phyloP scores from a whole-genome alignment of 1,140 invertebrate species.

The Goniozus legneri region DNA sequence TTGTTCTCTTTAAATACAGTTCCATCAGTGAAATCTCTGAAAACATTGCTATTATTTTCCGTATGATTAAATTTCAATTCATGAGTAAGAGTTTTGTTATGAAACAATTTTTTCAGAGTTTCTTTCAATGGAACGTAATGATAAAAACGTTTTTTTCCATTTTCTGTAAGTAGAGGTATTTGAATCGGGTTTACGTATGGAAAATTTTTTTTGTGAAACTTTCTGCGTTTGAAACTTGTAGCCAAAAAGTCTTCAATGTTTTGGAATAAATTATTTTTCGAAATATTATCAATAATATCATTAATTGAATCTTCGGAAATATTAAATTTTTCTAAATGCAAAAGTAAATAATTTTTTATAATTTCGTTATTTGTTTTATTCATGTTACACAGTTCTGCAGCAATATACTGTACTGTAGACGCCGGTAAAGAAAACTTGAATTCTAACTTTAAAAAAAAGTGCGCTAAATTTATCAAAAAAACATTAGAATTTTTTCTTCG shows the following conservation, averaged over 20 bases:
- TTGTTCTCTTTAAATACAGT: slow-evolving; percentile 19
- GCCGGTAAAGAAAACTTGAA: slow-evolving; percentile 7
- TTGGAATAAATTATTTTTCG: too few species aligned
- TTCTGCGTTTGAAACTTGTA: slow-evolving; percentile 10
- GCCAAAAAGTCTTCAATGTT: too few species aligned
- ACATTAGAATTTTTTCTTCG: too few species aligned
- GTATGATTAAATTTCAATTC: slow-evolving; percentile 7
- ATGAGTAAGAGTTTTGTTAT: slow-evolving; percentile 18
- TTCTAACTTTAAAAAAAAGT: too few species aligned
- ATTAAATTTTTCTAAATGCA: neutral
- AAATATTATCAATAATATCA: too few species aligned
- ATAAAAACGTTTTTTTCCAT: slow-evolving; percentile 19
- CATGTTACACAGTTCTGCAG: neutral
- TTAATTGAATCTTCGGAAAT: neutral
- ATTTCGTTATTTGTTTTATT: neutral
- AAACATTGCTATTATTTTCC: slow-evolving; percentile 6
- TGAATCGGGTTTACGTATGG: slow-evolving; percentile 15
- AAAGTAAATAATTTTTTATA: neutral
- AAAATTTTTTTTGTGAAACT: slow-evolving; percentile 24
- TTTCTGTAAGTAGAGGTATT: neutral
- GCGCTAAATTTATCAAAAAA: too few species aligned
- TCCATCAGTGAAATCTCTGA: slow-evolving; percentile 25
- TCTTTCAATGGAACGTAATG: slow-evolving; percentile 27
- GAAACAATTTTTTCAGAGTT: slow-evolving; percentile 21
- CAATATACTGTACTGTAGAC: slow-evolving; percentile 9